Base-by-base conservation (phyloP, 2,797 vertebrate species). In the Choloepus didactylus region DNA sequence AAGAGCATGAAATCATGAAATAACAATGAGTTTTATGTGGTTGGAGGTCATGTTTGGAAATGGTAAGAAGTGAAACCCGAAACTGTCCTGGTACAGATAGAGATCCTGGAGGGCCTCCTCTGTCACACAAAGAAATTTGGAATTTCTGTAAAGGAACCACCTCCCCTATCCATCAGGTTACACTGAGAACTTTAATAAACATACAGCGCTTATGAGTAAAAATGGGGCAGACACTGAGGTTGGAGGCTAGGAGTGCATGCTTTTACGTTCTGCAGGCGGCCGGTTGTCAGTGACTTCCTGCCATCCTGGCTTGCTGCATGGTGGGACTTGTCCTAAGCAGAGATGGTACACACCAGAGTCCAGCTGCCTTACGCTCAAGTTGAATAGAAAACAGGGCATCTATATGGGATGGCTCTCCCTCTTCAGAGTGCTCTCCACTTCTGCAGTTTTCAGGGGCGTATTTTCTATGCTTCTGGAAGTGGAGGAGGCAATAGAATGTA, bases 1-100 rank as follows among this genome's bases (percentile, higher is more conserved):
- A 44, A 59, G 1, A 51, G 25, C 29, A 11, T n/a, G n/a, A 3
- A 15, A 44, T 21, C 18, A 7, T 67, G 87, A 83, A 66, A 59
- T 54, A 76, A 62, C 44, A 29, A 1, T 54, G 44, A 70, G 25
- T 86, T 90, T 49, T 49, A 25, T 81, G 18, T 85, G 82, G 81
- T 67, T 86, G 69, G 80, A 64, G 69, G n/a, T 56, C 44, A 9
- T 51, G 38, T 66, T 84, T 85, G 72, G 80, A 80, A 93, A 72
- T 29, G 46, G 9, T 23, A 23, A 90, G 77, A 66, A 87, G 27
- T 59, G 70, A 83, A 84, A 72, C 46, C n/a, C 11, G 35, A 9
- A 38, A 35, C 67, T 27, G 23, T 41, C 35, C 14, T 49, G 29
- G 60, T 64, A 3, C 25, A 75, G 25, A 27, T 59, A 4, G 25